phyloP scores from a whole-genome alignment of 2,113 vertebrate genomes.

The Cephalopholis sonnerati region DNA sequence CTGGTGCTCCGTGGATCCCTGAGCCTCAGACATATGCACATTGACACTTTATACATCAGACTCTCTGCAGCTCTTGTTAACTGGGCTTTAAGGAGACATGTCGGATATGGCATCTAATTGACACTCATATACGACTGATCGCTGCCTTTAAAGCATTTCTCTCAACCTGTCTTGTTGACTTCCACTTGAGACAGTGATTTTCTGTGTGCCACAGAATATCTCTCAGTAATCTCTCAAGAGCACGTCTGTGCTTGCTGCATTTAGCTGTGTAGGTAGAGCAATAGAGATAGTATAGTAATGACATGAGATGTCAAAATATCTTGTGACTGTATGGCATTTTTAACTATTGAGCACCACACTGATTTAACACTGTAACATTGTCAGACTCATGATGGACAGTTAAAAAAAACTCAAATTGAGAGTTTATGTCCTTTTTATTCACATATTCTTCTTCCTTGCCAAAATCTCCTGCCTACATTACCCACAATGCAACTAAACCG shows the following conservation, averaged over 20 bases:
- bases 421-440: background rate
- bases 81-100: constrained; percentile 3
- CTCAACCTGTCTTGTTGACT: background rate
- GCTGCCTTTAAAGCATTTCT: constrained; percentile 6
- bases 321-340: background rate
- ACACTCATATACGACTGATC: constrained; percentile 3
- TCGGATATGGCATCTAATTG: background rate
- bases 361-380: background rate
- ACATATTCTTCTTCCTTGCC: background rate
- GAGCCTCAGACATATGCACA: constrained; percentile 16
- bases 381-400: background rate
- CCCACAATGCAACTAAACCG: background rate
- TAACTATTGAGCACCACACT: no score
- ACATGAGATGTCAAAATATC: background rate
- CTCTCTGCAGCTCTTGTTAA: background rate
- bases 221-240: background rate
- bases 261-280: background rate
- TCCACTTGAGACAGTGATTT: constrained; percentile 14
- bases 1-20: constrained; percentile 3
- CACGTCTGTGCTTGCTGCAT: background rate
- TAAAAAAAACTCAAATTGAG: background rate
- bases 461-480: background rate
- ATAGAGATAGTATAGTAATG: no score
- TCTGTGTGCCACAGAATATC: background rate
- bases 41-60: constrained; percentile 12